These are phyloP conservation scores for Drosophila persimilis DNA, from an alignment of 1,140 invertebrate genomes.

Conservation along the genomic window DNA sequence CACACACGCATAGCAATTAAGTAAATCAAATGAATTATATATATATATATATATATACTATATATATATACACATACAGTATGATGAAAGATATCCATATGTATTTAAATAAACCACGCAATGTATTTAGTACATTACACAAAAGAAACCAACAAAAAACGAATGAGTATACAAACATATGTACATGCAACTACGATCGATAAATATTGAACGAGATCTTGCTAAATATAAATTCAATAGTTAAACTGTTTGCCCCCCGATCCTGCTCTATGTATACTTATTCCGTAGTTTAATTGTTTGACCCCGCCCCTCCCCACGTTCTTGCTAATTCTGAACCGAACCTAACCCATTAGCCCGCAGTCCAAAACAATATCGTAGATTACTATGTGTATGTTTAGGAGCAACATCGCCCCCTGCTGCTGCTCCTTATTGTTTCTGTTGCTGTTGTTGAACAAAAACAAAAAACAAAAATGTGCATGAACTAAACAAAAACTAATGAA, in stretches of 20 bases:
- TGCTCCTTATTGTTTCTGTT: slow-evolving; percentile 15
- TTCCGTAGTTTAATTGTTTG: slow-evolving; percentile 1
- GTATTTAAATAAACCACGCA: slow-evolving; percentile 56
- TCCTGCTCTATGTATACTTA: background rate
- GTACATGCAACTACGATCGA: background rate
- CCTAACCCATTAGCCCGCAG: too few relatives aligned
- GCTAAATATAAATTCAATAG: slow-evolving; percentile 22
- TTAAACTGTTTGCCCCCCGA: slow-evolving; percentile 19
- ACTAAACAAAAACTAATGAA: background rate
- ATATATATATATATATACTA: slow-evolving; percentile 44
- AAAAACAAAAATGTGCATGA: slow-evolving; percentile 4
- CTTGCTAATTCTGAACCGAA: too few relatives aligned
- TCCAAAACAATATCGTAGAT: too few relatives aligned
- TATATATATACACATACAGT: slow-evolving; percentile 44
- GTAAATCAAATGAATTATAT: slow-evolving; percentile 70
- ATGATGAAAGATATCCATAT: slow-evolving; percentile 51
- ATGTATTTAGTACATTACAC: slow-evolving; percentile 5
- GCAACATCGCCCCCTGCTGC: too few relatives aligned
- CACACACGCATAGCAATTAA: slow-evolving; percentile 60
- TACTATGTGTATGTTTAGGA: too few relatives aligned
- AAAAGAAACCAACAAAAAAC: background rate
- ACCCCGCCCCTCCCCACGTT: background rate
- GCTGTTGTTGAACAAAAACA: slow-evolving; percentile 18
- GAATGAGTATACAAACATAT: background rate
- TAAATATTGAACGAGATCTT: slow-evolving; percentile 22